phyloP scores from a whole-genome alignment of 2,113 vertebrate species.

The Vulpes ferrilata region DNA sequence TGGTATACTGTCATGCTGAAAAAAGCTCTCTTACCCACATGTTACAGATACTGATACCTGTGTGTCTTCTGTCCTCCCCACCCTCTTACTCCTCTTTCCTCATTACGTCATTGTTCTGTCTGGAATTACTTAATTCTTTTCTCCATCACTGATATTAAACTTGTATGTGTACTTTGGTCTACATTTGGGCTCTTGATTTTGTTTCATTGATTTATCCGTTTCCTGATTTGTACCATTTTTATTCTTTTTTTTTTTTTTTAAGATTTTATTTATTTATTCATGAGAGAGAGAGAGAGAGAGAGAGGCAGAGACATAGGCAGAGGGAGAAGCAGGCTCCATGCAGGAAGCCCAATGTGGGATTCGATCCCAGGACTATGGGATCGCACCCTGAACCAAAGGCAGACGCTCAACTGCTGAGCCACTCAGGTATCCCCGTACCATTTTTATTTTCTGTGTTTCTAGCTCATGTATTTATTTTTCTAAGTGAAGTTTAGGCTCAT shows the following conservation, averaged over 20 bases:
- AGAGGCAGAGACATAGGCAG: too few species aligned
- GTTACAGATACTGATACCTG: fast-evolving
- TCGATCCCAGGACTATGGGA: too few species aligned
- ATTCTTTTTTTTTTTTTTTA: background rate
- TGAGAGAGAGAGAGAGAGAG: too few species aligned
- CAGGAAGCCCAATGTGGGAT: too few species aligned
- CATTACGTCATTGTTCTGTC: background rate
- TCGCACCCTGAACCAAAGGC: too few species aligned
- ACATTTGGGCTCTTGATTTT: background rate
- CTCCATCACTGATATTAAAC: background rate
- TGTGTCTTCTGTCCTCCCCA: background rate
- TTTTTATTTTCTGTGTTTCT: background rate
- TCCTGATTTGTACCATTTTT: background rate
- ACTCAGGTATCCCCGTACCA: background rate
- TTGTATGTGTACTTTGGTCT: background rate
- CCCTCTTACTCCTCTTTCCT: background rate
- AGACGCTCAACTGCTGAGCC: too few species aligned
- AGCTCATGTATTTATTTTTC: background rate
- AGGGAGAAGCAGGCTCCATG: too few species aligned
- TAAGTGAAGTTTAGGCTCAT: background rate
- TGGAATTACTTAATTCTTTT: background rate
- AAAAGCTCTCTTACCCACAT: background rate
- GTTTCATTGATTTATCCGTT: background rate
- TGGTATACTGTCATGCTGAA: background rate
- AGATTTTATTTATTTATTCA: too few species aligned